Conservation (phyloP, 2,888 invertebrate genomes). For the Drosophila planitibia region DNA sequence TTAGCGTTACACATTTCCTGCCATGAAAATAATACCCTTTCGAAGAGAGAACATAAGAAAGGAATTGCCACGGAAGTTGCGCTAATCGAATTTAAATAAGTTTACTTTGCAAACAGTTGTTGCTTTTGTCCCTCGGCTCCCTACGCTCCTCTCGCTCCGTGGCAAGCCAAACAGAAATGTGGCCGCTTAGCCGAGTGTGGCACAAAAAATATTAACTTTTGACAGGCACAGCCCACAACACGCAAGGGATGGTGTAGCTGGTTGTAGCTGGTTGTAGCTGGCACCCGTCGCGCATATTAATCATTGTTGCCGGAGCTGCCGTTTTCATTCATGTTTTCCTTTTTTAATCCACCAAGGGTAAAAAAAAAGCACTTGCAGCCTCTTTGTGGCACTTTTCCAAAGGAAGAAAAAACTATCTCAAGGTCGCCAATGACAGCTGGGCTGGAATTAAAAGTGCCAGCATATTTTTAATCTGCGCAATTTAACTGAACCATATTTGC, state of each 20-base stretch:
- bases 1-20: not conserved
- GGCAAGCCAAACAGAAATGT: conserved; percentile 59
- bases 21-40: conserved; percentile 1
- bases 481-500: conserved; percentile 22
- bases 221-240: conserved; percentile 33
- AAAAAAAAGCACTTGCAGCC: conserved; percentile 50
- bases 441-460: conserved; percentile 41
- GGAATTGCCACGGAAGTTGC: conserved; percentile 62
- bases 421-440: conserved; percentile 52
- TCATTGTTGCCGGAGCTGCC: conserved; percentile 55
- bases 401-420: conserved; percentile 35
- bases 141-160: not conserved
- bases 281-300: conserved; percentile 72
- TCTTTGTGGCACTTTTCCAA: conserved; percentile 42
- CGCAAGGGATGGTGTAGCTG: not conserved
- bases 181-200: conserved; percentile 36
- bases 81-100: conserved; percentile 81
- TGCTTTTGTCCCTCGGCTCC: conserved; percentile 39
- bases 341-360: conserved; percentile 50
- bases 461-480: conserved; percentile 42
- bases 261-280: conserved; percentile 8
- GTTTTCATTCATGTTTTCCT: conserved; percentile 26
- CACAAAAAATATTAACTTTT: conserved; percentile 70
- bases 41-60: not conserved
- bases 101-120: conserved; percentile 75